Percentiles rank a stretch among this genome's conserved stretches.
phyloP scores from a whole-genome alignment of 2,888 invertebrate genomes.

The Megamerina dolium region DNA sequence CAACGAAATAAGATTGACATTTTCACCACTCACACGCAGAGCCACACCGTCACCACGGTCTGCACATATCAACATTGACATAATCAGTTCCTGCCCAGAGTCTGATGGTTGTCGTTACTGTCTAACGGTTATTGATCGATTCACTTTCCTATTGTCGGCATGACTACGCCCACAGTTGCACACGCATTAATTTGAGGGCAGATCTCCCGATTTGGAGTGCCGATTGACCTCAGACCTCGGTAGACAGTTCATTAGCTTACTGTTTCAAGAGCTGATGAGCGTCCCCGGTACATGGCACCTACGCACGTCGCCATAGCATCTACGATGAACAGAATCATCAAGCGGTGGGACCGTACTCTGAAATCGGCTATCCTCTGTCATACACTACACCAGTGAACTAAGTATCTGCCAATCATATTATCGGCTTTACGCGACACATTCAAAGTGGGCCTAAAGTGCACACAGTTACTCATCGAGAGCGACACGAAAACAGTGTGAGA shows the following conservation, averaged over 20 bases:
- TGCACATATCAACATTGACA: constrained; percentile 31
- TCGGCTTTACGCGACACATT: constrained; percentile 31
- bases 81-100: constrained; percentile 31
- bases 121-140: constrained; percentile 9
- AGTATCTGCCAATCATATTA: constrained; percentile 33
- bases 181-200: constrained; percentile 25
- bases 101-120: constrained; percentile 9
- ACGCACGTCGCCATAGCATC: constrained; percentile 3
- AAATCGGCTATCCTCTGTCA: constrained; percentile 6
- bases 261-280: neutral
- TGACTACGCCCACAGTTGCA: constrained; percentile 23
- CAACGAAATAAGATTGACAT: too few relatives aligned
- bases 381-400: neutral
- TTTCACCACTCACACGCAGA: too few relatives aligned
- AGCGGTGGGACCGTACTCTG: constrained; percentile 2
- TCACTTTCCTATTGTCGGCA: too few relatives aligned
- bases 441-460: too few relatives aligned
- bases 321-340: constrained; percentile 3
- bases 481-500: too few relatives aligned
- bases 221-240: constrained; percentile 2
- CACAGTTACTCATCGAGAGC: too few relatives aligned
- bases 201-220: constrained; percentile 29
- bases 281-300: neutral
- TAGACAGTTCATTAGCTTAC: neutral
- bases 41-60: constrained; percentile 8